These are phyloP conservation scores for Deilephila porcellus DNA, from an alignment of 2,888 invertebrate species.

Conservation along the genomic window DNA sequence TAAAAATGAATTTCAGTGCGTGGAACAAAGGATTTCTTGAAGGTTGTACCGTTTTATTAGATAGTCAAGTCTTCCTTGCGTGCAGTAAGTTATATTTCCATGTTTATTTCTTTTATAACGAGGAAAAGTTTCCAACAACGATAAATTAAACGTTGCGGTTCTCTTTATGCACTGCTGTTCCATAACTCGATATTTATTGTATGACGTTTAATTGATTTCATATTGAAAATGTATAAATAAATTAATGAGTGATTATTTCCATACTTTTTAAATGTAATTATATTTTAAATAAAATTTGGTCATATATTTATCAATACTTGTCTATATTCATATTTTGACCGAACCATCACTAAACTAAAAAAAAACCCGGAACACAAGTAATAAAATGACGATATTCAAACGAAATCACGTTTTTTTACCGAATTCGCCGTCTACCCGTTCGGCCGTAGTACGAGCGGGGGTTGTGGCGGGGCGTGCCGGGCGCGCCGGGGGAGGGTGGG, in stretches of 20 bases:
- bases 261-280: no score
- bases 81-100: not conserved
- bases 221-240: no score
- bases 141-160: no score
- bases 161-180: no score
- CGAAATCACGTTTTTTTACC: slow-evolving; percentile 45
- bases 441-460: slow-evolving; percentile 71
- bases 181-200: no score
- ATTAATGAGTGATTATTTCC: no score
- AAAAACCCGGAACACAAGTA: not conserved
- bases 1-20: not conserved
- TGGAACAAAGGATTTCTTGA: not conserved
- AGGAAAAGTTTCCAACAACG: not conserved
- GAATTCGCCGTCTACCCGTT: slow-evolving; percentile 57
- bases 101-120: not conserved
- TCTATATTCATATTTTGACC: not conserved
- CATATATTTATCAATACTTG: no score
- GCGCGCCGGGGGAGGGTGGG: slow-evolving; percentile 44
- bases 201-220: no score
- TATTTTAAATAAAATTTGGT: no score
- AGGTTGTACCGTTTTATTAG: not conserved
- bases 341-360: not conserved
- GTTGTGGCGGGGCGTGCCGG: slow-evolving; percentile 38
- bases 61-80: not conserved
- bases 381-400: slow-evolving; percentile 29